Evolutionary conservation across 2,888 invertebrate genomes (phyloP).

Genomic region (Tiphia femorata): DNA sequence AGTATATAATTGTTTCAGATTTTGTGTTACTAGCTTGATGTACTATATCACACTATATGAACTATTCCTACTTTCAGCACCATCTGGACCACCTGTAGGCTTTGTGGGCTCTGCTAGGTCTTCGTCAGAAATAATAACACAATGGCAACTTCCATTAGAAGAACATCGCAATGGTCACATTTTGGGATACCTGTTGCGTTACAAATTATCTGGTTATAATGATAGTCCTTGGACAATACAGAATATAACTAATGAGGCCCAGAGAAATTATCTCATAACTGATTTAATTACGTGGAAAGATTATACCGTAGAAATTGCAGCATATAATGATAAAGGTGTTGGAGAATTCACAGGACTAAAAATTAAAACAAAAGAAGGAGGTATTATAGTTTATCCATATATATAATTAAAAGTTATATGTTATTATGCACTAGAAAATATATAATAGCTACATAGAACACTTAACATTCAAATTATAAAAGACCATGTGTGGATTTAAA

Average conservation of each 20-base stretch:
- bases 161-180: constrained; percentile 97
- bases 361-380: constrained; percentile 95
- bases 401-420: no score
- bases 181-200: constrained; percentile 92
- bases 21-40: neutral
- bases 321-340: constrained; percentile 96
- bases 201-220: constrained; percentile 91
- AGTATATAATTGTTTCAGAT: constrained; percentile 61
- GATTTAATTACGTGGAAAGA: constrained; percentile 98
- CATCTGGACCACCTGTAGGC: constrained; percentile 94
- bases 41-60: neutral
- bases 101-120: constrained; percentile 96
- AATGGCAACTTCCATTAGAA: constrained; percentile 96
- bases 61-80: constrained; percentile 75
- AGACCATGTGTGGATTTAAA: no score
- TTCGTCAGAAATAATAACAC: constrained; percentile 94
- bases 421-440: no score
- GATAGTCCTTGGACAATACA: constrained; percentile 92
- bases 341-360: constrained; percentile 92
- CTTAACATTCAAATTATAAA: no score
- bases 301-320: constrained; percentile 96
- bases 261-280: constrained; percentile 89
- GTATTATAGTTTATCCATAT: no score
- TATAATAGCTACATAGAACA: no score
- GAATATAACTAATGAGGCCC: constrained; percentile 94